Percentiles rank a stretch among this genome's conserved stretches.
These are phyloP conservation scores for Castor canadensis DNA, from an alignment of 2,113 vertebrate species.

Conservation along the genomic window DNA sequence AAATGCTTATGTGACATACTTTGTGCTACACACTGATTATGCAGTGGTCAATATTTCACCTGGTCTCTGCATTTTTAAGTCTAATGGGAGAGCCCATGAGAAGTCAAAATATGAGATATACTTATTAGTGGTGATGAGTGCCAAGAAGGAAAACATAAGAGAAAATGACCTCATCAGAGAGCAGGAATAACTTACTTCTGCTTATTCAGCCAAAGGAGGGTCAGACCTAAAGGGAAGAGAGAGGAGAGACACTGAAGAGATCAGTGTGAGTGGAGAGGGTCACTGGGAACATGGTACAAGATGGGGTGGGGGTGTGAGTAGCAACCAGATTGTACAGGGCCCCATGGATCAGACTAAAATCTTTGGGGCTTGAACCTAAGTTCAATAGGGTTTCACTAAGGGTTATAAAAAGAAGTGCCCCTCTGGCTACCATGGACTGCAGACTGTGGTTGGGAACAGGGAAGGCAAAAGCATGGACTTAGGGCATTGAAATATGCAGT, in stretches of 20 bases:
- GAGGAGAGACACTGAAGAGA: background rate
- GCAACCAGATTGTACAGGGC: rapidly evolving
- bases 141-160: background rate
- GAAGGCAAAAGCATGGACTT: background rate
- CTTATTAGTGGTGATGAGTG: background rate
- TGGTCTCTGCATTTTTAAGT: background rate
- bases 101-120: background rate
- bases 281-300: background rate
- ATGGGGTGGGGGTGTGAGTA: background rate
- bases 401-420: background rate
- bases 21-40: background rate
- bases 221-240: background rate
- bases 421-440: background rate
- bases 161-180: background rate
- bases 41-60: background rate
- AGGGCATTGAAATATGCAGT: background rate
- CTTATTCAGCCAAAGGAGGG: background rate
- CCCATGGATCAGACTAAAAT: background rate
- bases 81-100: background rate
- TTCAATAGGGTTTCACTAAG: background rate
- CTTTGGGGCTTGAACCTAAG: background rate
- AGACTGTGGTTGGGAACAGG: background rate
- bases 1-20: background rate
- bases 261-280: background rate
- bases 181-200: background rate